Evolutionary conservation across 2,797 vertebrate genomes (phyloP), one percentile per base, ranked within the genome.

Genomic region (Sebastes diaconus): DNA sequence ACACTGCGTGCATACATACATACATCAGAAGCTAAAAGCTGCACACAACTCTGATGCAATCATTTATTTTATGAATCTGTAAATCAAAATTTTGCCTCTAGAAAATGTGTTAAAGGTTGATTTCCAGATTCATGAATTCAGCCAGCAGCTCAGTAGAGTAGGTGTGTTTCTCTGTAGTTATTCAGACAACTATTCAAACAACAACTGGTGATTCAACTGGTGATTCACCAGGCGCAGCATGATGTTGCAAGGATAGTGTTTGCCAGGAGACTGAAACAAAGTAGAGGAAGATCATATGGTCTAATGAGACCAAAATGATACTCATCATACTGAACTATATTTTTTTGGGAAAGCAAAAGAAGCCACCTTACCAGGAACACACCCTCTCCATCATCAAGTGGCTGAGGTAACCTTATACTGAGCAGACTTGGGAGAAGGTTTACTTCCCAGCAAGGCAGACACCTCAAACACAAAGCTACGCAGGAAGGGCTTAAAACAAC

Each of bases 211-310:
- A 83, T 27, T 71, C 46, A 60, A 46, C 65, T 2, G 8, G 73
- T 67, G 60, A 83, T 27, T 71, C 46, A 60, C 58, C 12, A 13
- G 77, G 32, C 59, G 66, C 30, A 71, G 58, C n/a, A 74, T 57
- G 24, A 77, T 24, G 18, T 67, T 81, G 50, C 57, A 65, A 42
- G 29, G 12, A 6, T 42, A 16, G 24, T 36, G 36, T 59, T 72
- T 80, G 64, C 65, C 55, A 46, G 42, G 42, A 46, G 6, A 46
- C 16, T 39, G 7, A 50, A 75, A 65, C 11, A 24, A 30, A 73
- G 20, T 39, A 8, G 24, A 58, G 8, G 22, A 32, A 7, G 4
- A n/a, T 55, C 46, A 10, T 1, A 30, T 32, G 36, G 52, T 32
- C 52, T 30, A 75, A 22, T 67, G 25, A 22, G 16, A 55, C 42